Percentiles rank a stretch among this genome's conserved stretches.
Conservation (phyloP, 1,140 invertebrate genomes). For the Marisa cornuarietis region DNA sequence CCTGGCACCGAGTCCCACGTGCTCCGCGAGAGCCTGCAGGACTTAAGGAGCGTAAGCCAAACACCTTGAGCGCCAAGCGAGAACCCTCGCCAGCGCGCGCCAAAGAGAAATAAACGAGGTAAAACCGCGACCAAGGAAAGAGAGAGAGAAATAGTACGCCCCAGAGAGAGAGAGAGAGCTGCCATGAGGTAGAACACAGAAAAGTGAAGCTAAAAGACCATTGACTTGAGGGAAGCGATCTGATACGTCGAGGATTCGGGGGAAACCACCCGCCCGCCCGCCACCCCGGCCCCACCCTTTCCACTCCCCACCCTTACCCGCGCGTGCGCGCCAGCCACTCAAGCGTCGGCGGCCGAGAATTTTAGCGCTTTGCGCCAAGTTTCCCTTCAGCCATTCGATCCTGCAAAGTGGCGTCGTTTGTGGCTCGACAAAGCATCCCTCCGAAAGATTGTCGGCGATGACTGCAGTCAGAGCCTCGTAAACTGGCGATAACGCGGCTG, state of each 20-base stretch:
- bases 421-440: background rate
- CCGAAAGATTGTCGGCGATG: too few relatives aligned
- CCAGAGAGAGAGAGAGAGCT: background rate
- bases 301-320: background rate
- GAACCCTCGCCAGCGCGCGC: too few relatives aligned
- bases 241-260: slow-evolving; percentile 16
- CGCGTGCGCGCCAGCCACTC: slow-evolving; percentile 14
- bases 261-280: too few relatives aligned
- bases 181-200: background rate
- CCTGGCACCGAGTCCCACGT: too few relatives aligned
- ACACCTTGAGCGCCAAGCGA: too few relatives aligned
- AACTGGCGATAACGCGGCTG: slow-evolving; percentile 13
- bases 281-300: too few relatives aligned
- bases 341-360: slow-evolving; percentile 10
- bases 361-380: slow-evolving; percentile 5
- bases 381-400: background rate
- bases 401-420: slow-evolving; percentile 21
- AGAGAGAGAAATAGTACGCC: too few relatives aligned
- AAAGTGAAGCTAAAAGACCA: background rate
- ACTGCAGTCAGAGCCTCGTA: slow-evolving; percentile 3
- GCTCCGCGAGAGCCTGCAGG: too few relatives aligned
- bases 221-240: slow-evolving; percentile 15
- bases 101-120: too few relatives aligned
- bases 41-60: too few relatives aligned
- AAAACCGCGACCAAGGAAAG: too few relatives aligned